Base-by-base conservation (phyloP, 2,888 invertebrate species). In the Zeuzera pyrina region DNA sequence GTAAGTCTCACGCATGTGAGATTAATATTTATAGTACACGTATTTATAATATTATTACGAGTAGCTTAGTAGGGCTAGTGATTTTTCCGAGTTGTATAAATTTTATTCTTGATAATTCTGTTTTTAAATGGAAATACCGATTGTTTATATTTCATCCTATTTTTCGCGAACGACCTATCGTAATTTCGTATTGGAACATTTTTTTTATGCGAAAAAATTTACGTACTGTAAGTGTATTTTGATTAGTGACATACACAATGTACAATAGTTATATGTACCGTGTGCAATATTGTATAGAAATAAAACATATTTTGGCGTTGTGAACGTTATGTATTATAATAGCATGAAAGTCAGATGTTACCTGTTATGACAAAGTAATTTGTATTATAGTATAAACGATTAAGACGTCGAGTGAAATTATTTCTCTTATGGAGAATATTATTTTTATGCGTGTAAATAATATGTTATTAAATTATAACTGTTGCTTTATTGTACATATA, bases 211-310 rank as follows among this genome's bases (percentile, higher is more conserved):
- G n/a, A n/a, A n/a, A n/a, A n/a, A n/a, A n/a, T n/a, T n/a, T n/a
- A 19, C 8, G 19, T 19, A 19, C 19, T 6, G 8, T 19, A 19
- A 19, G 5, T 5, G 8, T 8, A 19, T 19, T 8, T 5, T 6
- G 5, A 19, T 8, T 6, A 6, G 5, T 5, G 8, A 8, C 5
- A 13, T 27, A 57, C 62, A 63, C 49, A 49, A 60, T 67, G 65
- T 74, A 77, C 73, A 64, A 76, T 74, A 73, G 63, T n/a, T n/a
- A n/a, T n/a, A 63, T 70, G 67, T 68, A 73, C 68, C 62, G 63
- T 68, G 81, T 83, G 81, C 81, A 83, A 85, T 85, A 86, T 76
- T 85, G 85, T 76, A 71, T 77, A 73, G 65, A 64, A 57, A 65
- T 68, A 58, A 64, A 60, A 73, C 61, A 73, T 73, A 68, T 72